Conservation (phyloP, 2,888 invertebrate species). For the Meta bourneti region DNA sequence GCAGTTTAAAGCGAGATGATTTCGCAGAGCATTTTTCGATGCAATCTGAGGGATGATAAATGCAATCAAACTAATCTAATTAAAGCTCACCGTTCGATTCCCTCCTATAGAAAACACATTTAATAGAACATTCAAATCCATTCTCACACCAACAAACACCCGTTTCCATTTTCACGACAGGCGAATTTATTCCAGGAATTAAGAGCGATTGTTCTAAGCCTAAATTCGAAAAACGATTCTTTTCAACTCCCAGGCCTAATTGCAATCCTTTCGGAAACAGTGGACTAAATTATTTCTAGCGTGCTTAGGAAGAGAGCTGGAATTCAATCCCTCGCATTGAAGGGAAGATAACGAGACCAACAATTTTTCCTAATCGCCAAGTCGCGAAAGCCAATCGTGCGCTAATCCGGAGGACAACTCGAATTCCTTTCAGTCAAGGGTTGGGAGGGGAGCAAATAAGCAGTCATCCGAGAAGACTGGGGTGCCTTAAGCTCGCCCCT, state of each 20-base stretch:
- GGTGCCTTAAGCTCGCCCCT: conserved; percentile 38
- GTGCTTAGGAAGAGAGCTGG: not conserved
- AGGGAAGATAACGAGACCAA: conserved; percentile 20
- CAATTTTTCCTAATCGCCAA: conserved; percentile 50
- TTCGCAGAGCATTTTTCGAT: too few species aligned
- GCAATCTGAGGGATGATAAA: too few species aligned
- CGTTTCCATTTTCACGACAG: too few species aligned
- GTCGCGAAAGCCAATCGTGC: conserved; percentile 56
- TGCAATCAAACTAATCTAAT: too few species aligned
- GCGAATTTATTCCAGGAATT: too few species aligned
- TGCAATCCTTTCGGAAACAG: not conserved
- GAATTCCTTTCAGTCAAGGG: conserved; percentile 43
- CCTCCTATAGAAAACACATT: too few species aligned
- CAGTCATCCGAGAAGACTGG: conserved; percentile 52
- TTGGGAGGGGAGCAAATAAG: conserved; percentile 42
- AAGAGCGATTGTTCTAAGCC: not conserved
- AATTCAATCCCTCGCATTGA: conserved; percentile 12
- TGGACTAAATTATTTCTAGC: not conserved
- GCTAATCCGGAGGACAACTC: conserved; percentile 59
- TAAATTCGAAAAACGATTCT: not conserved
- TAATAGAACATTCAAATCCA: too few species aligned
- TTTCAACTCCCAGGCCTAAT: conserved; percentile 13
- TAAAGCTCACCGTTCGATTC: too few species aligned
- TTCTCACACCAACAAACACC: too few species aligned
- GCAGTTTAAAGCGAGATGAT: too few species aligned